phyloP scores from a whole-genome alignment of 2,797 vertebrate genomes.

The Catamblyrhynchus diadema region DNA sequence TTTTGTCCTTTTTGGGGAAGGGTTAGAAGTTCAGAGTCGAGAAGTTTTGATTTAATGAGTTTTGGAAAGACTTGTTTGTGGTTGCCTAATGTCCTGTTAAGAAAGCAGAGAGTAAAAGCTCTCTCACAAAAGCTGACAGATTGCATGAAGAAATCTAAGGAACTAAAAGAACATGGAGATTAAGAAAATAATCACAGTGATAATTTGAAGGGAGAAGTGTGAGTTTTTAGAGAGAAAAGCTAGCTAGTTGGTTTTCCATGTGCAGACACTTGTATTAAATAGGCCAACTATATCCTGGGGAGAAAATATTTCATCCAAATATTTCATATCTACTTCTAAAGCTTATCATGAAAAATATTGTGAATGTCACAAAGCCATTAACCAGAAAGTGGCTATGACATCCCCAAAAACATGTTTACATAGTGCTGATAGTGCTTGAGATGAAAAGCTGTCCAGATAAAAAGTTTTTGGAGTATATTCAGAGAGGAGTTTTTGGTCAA shows the following conservation, averaged over 20 bases:
- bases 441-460: not conserved
- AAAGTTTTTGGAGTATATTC: not conserved
- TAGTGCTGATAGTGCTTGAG: not conserved
- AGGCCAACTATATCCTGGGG: not conserved
- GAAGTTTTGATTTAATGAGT: not conserved
- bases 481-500: not conserved
- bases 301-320: not conserved
- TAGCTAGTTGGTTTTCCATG: not conserved
- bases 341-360: not conserved
- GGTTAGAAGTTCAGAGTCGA: not conserved
- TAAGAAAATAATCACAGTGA: not conserved
- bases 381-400: not conserved
- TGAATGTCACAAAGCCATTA: not conserved
- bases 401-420: not conserved
- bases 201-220: not conserved
- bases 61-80: not conserved
- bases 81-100: not conserved
- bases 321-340: not conserved
- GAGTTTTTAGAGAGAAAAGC: not conserved
- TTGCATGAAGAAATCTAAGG: not conserved
- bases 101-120: not conserved
- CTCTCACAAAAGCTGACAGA: not conserved
- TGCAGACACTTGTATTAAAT: not conserved
- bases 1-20: not conserved
- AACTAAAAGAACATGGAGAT: not conserved